Base-by-base conservation (phyloP, 2,113 vertebrate genomes). In the Brachypodius melanocephalos region DNA sequence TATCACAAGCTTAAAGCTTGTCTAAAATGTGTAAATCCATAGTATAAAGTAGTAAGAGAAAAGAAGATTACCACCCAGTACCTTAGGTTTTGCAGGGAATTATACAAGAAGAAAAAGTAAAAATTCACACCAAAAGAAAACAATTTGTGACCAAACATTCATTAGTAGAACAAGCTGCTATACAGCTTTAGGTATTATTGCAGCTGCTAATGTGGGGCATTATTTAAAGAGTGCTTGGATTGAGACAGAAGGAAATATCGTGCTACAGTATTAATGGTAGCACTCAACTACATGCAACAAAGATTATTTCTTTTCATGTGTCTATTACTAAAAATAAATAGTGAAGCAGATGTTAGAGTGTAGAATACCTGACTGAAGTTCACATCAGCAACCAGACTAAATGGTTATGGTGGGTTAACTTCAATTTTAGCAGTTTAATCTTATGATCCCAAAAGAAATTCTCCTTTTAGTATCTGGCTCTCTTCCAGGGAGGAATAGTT, bases 191-290 rank as follows among this genome's bases (percentile, higher is more conserved):
- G 54, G 22, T 54, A 48, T 46, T 66, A 26, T 22, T 63, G 42
- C 24, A 40, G 21, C 38, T 73, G 43, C 19, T 62, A 49, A 57
- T 0, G 0, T 29, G 85, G 69, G 40, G 2, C 55, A 51, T 59
- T 59, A 42, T 62, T 87, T 93, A 29, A 67, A 65, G 61, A 78
- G 80, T 71, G 14, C 10, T 61, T 88, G 57, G 26, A 34, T 19
- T 77, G 19, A 74, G 40, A 51, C 6, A 11, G 14, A 81, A 95
- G 34, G 31, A 88, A 73, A 66, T 84, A n/a, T 8, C 77, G 6
- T 67, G 24, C 26, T 74, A 17, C 17, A 29, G 19, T 84, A 36
- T 77, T 67, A 80, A 77, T 12, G 2, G 32, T 59, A 26, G 36
- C 26, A 54, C 36, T 69, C 10, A 4, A 42, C 20, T 81, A 5